phyloP scores from a whole-genome alignment of 2,888 invertebrate species.

The Dromius quadrimaculatus region DNA sequence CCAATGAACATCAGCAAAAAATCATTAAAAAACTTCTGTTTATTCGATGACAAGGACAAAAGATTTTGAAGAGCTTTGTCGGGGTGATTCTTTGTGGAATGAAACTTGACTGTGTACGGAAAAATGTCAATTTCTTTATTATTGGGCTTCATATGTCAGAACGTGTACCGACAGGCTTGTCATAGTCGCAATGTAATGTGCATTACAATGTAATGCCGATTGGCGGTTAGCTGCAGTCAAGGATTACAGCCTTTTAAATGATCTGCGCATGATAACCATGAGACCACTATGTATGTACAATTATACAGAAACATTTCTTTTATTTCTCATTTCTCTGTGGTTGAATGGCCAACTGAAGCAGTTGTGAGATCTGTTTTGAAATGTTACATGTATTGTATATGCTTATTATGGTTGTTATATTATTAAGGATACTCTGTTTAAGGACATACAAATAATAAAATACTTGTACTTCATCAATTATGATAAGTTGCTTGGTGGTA shows the following conservation, averaged over 20 bases:
- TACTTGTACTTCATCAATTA: too few relatives aligned
- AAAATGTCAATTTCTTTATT: conserved; percentile 50
- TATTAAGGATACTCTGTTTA: background rate
- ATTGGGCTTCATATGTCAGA: conserved; percentile 40
- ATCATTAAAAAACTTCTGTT: conserved; percentile 30
- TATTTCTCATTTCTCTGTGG: background rate
- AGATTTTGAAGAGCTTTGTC: conserved; percentile 39
- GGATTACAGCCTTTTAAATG: conserved; percentile 47
- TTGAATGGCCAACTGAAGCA: too few relatives aligned
- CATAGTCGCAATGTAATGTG: conserved; percentile 24
- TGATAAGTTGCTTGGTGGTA: too few relatives aligned
- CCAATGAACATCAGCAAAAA: conserved; percentile 9
- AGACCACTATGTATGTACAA: background rate
- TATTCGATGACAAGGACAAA: conserved; percentile 37
- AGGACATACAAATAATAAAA: background rate
- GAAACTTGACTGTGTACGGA: conserved; percentile 26
- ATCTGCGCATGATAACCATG: conserved; percentile 23
- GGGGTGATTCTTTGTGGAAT: conserved; percentile 7
- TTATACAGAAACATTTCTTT: conserved; percentile 4
- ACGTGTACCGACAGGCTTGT: conserved; percentile 38
- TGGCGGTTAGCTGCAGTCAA: conserved; percentile 28
- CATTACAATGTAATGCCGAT: conserved; percentile 45
- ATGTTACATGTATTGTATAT: background rate
- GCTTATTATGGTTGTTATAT: background rate
- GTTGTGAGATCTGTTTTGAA: conserved; percentile 11